These are phyloP conservation scores for Prosapia bicincta DNA, from an alignment of 2,888 invertebrate genomes.

Conservation along the genomic window DNA sequence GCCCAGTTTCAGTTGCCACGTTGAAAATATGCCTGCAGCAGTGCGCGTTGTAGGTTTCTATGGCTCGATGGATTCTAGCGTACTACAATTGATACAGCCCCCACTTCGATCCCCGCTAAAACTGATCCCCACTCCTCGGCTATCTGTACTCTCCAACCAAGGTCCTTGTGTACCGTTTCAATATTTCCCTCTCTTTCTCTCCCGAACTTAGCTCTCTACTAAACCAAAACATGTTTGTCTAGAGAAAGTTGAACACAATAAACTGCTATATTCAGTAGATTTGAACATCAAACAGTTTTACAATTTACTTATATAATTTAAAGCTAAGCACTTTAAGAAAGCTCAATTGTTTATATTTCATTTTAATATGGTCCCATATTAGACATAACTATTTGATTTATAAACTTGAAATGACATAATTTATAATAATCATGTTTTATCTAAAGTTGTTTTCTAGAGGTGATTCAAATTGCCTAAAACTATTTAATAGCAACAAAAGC, in stretches of 20 bases:
- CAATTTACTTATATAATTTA: no score
- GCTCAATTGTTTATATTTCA: no score
- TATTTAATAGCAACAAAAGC: no score
- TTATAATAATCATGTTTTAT: no score
- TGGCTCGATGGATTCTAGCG: constrained; percentile 17
- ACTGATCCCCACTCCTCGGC: background rate
- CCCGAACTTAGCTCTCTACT: background rate
- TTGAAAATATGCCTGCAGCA: constrained; percentile 11
- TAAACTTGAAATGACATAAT: no score
- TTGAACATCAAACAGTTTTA: no score
- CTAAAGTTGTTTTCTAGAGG: no score
- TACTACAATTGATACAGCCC: constrained; percentile 28
- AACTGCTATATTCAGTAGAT: no score
- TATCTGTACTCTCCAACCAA: constrained; percentile 23
- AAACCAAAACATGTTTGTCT: background rate
- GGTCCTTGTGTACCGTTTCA: constrained; percentile 3
- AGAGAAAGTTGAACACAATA: background rate
- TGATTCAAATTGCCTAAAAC: no score
- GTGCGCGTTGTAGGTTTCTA: constrained; percentile 1
- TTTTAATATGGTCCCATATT: no score
- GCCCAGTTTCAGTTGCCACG: constrained; percentile 16
- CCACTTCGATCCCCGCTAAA: constrained; percentile 11
- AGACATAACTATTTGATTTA: no score
- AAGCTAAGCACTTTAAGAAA: no score
- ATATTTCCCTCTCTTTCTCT: background rate